phyloP scores from a whole-genome alignment of 2,113 vertebrate species.

The Pituophis catenifer region DNA sequence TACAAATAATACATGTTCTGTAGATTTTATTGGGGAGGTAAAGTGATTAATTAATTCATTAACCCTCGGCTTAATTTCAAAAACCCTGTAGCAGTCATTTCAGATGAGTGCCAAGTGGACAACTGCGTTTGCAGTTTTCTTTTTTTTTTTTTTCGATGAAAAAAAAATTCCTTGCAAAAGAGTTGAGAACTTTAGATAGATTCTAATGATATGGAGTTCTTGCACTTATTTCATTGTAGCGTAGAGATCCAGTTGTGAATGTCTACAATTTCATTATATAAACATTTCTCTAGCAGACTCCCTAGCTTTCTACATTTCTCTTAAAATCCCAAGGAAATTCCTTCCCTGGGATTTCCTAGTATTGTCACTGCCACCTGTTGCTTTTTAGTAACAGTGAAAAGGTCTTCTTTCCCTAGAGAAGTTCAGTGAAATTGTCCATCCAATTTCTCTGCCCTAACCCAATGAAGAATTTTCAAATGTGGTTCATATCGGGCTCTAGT shows the following conservation, averaged over 20 bases:
- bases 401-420: not conserved
- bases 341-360: not conserved
- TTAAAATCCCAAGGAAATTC: not conserved
- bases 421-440: not conserved
- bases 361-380: not conserved
- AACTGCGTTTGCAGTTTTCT: not conserved
- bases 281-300: not conserved
- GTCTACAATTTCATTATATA: not conserved
- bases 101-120: not conserved
- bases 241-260: not conserved
- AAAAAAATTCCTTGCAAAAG: not conserved
- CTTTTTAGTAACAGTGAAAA: not conserved
- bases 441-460: not conserved
- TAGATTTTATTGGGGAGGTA: not conserved
- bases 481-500: not conserved
- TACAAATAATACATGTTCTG: not conserved
- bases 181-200: not conserved
- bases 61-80: not conserved
- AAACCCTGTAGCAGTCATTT: not conserved
- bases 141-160: not conserved
- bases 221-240: not conserved
- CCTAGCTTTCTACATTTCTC: not conserved
- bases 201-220: not conserved
- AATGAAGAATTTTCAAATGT: not conserved
- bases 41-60: not conserved